Evolutionary conservation across 2,797 vertebrate species (phyloP).

Genomic region (Mallotus villosus): DNA sequence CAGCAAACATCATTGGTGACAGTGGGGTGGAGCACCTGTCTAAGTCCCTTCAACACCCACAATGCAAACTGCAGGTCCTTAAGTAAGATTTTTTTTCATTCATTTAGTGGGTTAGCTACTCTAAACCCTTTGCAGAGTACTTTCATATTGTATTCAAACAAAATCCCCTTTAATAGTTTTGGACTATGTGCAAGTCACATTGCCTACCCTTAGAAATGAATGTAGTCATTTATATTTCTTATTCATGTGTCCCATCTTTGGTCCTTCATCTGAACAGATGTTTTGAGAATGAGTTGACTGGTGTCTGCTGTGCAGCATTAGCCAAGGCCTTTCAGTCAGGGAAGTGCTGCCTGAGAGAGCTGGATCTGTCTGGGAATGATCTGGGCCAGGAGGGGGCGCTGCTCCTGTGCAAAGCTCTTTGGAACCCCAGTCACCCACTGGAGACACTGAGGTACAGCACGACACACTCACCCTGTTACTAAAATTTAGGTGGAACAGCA

Average conservation of each 20-base stretch:
- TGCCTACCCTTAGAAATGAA: not conserved
- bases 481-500: not conserved
- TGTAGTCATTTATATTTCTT: not conserved
- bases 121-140: not conserved
- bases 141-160: not conserved
- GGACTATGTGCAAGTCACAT: not conserved
- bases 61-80: conserved; percentile 64
- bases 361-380: conserved; percentile 82
- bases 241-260: not conserved
- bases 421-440: conserved; percentile 63
- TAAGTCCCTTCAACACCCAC: conserved; percentile 69
- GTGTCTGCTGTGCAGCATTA: conserved; percentile 67
- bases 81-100: conserved; percentile 38
- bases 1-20: conserved; percentile 66
- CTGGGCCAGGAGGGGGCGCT: conserved; percentile 75
- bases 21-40: conserved; percentile 68
- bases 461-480: accelerated
- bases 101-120: not conserved
- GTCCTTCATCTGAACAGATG: conserved; percentile 62
- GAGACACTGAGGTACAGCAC: conserved; percentile 66
- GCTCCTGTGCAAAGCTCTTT: conserved; percentile 75
- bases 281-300: conserved; percentile 63
- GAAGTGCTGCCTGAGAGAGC: conserved; percentile 69
- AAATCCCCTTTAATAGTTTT: not conserved
- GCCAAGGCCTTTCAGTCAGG: conserved; percentile 65